Evolutionary conservation across 30 jellyfish, hydroid and myxozoan species (phyloP).

Genomic region (Hydractinia echinata): DNA sequence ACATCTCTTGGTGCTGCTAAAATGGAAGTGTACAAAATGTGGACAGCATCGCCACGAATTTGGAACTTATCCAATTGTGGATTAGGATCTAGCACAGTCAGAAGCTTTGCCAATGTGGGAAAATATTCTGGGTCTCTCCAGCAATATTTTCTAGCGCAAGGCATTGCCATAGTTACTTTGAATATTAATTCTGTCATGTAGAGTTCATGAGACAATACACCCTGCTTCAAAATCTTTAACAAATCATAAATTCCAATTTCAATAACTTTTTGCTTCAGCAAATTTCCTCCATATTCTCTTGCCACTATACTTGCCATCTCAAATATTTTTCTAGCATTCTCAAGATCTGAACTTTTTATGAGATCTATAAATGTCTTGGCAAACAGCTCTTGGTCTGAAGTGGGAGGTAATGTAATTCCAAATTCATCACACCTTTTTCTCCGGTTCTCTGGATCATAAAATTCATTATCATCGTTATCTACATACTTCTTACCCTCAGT

Average conservation of each 20-base stretch:
- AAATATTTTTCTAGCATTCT: neutral
- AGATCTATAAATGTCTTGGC: neutral
- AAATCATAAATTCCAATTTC: neutral
- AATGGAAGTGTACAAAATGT: neutral
- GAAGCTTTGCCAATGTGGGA: neutral
- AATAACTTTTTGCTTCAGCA: neutral
- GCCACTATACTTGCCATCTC: neutral
- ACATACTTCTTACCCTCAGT: neutral
- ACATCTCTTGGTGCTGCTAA: neutral
- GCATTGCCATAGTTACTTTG: neutral
- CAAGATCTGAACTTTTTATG: neutral
- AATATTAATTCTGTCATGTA: neutral
- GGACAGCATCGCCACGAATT: constrained; percentile 1
- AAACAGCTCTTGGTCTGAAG: neutral
- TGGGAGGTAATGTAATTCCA: neutral
- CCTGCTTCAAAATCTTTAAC: neutral
- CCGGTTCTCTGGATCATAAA: neutral
- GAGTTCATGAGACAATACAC: neutral
- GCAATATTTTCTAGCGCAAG: constrained; percentile 8
- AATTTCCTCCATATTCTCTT: neutral
- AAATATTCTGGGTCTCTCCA: neutral
- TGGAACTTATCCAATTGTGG: neutral
- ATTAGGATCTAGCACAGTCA: neutral
- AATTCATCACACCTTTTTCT: neutral
- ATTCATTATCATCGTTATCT: neutral